Conservation (phyloP, 2,113 vertebrate genomes). For the Phyllopteryx taeniolatus region DNA sequence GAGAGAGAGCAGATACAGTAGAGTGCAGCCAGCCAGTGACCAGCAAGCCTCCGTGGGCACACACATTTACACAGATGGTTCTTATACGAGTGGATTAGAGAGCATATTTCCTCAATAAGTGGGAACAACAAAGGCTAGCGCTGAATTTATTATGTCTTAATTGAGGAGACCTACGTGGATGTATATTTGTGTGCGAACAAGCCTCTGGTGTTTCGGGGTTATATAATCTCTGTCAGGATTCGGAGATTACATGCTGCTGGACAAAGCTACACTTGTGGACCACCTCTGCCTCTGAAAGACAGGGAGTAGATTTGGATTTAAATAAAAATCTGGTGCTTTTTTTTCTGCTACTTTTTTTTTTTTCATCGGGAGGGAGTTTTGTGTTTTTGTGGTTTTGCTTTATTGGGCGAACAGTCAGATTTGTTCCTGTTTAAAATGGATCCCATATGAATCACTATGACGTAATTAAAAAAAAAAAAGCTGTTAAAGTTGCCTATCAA, state of each 20-base stretch:
- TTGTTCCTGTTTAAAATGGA: background rate
- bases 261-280: slow-evolving; percentile 36
- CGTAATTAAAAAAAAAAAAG: background rate
- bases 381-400: background rate
- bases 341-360: background rate
- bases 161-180: slow-evolving; percentile 59
- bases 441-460: background rate
- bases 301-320: background rate
- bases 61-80: slow-evolving; percentile 77
- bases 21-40: slow-evolving; percentile 47
- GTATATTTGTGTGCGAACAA: slow-evolving; percentile 66
- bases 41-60: slow-evolving; percentile 58
- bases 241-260: slow-evolving; percentile 30
- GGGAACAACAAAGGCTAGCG: slow-evolving; percentile 54
- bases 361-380: background rate
- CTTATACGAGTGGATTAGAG: slow-evolving; percentile 69
- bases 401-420: background rate
- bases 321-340: background rate
- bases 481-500: background rate
- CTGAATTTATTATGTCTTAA: slow-evolving; percentile 74
- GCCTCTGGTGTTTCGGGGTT: slow-evolving; percentile 29
- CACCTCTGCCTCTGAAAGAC: slow-evolving; percentile 1
- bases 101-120: slow-evolving; percentile 70
- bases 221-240: slow-evolving; percentile 34
- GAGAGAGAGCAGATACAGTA: slow-evolving; percentile 47